These are phyloP conservation scores for Cydia fagiglandana DNA, from an alignment of 1,140 invertebrate species.

Conservation along the genomic window DNA sequence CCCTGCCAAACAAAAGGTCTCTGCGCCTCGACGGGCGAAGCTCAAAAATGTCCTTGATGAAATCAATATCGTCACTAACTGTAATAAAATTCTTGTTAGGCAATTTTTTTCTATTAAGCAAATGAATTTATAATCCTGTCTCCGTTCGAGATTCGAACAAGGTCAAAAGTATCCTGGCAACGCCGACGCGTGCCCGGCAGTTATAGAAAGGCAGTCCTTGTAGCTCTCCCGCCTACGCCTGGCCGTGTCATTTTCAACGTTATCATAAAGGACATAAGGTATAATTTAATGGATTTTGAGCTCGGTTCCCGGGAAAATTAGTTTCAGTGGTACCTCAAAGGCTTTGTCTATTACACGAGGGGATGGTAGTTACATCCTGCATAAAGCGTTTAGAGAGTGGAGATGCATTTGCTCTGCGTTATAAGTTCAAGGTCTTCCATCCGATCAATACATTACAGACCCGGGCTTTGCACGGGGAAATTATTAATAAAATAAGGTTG, in stretches of 20 bases:
- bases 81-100: background rate
- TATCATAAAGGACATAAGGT: background rate
- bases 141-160: background rate
- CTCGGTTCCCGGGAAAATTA: slow-evolving; percentile 4
- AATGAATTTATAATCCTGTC: slow-evolving; percentile 9
- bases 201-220: slow-evolving; percentile 1
- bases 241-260: background rate
- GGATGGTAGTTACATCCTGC: slow-evolving; percentile 13
- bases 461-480: background rate
- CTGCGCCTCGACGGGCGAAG: background rate
- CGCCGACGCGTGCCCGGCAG: background rate
- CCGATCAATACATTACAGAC: slow-evolving; percentile 8
- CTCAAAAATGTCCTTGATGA: background rate
- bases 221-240: background rate
- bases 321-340: background rate
- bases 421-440: background rate
- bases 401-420: background rate
- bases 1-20: background rate
- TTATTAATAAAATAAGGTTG: background rate
- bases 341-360: slow-evolving; percentile 7
- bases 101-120: slow-evolving; percentile 3
- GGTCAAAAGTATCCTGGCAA: slow-evolving; percentile 12
- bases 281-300: background rate
- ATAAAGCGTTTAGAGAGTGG: background rate
- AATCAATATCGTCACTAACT: slow-evolving; percentile 10